Evolutionary conservation across 2,113 vertebrate species (phyloP).

Genomic region (Misgurnus anguillicaudatus): DNA sequence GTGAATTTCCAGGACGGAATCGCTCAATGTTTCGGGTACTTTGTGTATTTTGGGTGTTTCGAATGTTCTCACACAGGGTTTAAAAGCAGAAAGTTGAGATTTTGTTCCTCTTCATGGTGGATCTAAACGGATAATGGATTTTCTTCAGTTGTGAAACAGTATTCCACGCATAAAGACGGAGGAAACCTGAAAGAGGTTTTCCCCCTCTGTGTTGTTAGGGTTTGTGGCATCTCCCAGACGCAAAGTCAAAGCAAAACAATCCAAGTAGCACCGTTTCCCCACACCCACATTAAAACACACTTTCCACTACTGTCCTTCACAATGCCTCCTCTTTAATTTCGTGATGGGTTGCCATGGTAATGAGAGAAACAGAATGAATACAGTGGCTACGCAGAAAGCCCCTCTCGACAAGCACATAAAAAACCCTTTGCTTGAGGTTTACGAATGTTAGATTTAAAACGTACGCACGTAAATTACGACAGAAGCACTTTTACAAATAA

Average conservation of each 20-base stretch:
- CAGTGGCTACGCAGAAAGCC: conserved; percentile 24
- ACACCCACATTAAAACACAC: conserved; percentile 55
- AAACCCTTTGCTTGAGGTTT: not conserved
- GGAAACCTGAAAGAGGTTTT: conserved; percentile 64
- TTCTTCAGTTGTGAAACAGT: conserved; percentile 71
- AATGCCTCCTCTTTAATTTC: conserved; percentile 33
- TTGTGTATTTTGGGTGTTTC: conserved; percentile 59
- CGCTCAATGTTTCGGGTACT: conserved; percentile 52
- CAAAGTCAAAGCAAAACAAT: conserved; percentile 56
- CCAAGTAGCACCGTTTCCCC: conserved; percentile 50
- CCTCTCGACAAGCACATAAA: conserved; percentile 25
- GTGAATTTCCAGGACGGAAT: conserved; percentile 69
- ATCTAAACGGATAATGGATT: conserved; percentile 74
- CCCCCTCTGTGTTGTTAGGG: conserved; percentile 20
- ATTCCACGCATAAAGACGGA: conserved; percentile 61
- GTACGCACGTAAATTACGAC: no score
- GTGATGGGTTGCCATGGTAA: conserved; percentile 34
- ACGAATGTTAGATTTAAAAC: no score
- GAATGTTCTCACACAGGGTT: conserved; percentile 44
- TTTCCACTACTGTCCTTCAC: conserved; percentile 47
- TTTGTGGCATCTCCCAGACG: conserved; percentile 39
- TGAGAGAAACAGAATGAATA: conserved; percentile 37
- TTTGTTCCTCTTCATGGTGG: conserved; percentile 65
- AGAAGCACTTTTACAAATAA: no score
- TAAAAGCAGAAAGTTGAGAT: conserved; percentile 66